Base-by-base conservation (phyloP, 2,888 invertebrate species). In the Rotaria magnacalcarata region DNA sequence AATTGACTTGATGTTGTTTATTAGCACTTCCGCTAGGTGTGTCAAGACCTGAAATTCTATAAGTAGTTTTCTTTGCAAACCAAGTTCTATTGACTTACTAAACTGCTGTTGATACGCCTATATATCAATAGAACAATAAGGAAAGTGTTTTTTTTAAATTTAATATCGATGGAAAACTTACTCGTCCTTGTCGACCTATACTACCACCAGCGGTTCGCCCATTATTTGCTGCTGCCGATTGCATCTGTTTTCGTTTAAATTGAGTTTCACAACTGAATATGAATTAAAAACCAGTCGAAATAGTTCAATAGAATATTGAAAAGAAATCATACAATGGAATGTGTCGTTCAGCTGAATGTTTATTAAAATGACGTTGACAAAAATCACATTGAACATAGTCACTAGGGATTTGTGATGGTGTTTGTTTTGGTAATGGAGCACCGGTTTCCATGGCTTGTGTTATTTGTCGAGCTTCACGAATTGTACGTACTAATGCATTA, bases 321-420 rank as follows among this genome's bases (percentile, higher is more conserved):
- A 21, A 43, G 10, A 80, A 80, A n/a, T 47, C 43, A 24, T 80
- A 80, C 80, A 96, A 97, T 88, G 95, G 95, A 86, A 97, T 96
- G 92, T 98, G 98, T 7, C 97, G 93, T 89, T 97, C 96, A 90
- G 94, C 97, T 0, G 97, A 96, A 89, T 94, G 94, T 86, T 94
- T 92, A 86, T 95, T 96, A 91, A 98, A 97, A 88, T 94, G 94
- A 41, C 97, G 93, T 14, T 93, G 93, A 90, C 97, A 98, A 89
- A 95, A 94, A 0, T 95, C 95, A 91, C 96, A 96, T 88, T 93
- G 93, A 88, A 94, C 93, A 88, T 93, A 93, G 88, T 92, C 93
- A 91, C 41, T 89, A 88, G 54, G 89, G 88, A 24, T 67, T 47
- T 75, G 84, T 24, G 60, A 11, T 10, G 91, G 91, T 19, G 92